Evolutionary conservation across 2,113 vertebrate species (phyloP).

Genomic region (Engraulis encrasicolus): DNA sequence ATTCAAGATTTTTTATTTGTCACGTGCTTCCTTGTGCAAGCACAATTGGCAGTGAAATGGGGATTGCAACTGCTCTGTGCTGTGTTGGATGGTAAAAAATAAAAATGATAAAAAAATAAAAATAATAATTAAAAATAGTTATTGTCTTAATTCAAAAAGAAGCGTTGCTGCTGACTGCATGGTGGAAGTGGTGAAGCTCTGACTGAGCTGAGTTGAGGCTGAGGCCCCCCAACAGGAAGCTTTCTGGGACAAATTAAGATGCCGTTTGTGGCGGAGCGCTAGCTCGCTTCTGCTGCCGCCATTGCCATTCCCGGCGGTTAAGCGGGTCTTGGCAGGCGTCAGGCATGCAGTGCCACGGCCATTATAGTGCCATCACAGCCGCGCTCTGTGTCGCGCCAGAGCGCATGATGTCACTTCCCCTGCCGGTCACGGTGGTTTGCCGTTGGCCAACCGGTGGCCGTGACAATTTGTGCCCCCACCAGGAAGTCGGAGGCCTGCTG

Average conservation of each 20-base stretch:
- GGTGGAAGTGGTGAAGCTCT: background rate
- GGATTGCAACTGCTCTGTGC: too few species aligned
- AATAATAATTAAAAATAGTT: too few species aligned
- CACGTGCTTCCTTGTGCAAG: too few species aligned
- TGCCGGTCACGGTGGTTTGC: slow-evolving; percentile 74
- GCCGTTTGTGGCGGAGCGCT: slow-evolving; percentile 36
- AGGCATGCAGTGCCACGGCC: slow-evolving; percentile 59
- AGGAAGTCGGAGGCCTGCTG: slow-evolving; percentile 64
- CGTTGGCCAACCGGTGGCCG: slow-evolving; percentile 68
- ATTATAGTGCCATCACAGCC: slow-evolving; percentile 71
- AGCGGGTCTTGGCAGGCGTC: slow-evolving; percentile 59
- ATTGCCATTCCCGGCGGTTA: slow-evolving; percentile 61
- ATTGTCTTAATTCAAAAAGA: too few species aligned
- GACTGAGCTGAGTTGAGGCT: background rate
- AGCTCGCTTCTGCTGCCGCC: slow-evolving; percentile 55
- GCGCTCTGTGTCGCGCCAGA: slow-evolving; percentile 72
- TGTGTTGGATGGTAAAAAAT: too few species aligned
- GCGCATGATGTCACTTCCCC: slow-evolving; percentile 81
- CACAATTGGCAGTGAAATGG: too few species aligned
- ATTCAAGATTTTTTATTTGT: too few species aligned
- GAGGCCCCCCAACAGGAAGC: background rate
- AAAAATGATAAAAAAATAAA: too few species aligned
- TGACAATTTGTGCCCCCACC: slow-evolving; percentile 72
- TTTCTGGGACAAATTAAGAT: slow-evolving; percentile 45
- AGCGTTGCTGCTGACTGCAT: slow-evolving; percentile 31